phyloP scores from a whole-genome alignment of 2,113 vertebrate genomes.

The Tringa solitaria region DNA sequence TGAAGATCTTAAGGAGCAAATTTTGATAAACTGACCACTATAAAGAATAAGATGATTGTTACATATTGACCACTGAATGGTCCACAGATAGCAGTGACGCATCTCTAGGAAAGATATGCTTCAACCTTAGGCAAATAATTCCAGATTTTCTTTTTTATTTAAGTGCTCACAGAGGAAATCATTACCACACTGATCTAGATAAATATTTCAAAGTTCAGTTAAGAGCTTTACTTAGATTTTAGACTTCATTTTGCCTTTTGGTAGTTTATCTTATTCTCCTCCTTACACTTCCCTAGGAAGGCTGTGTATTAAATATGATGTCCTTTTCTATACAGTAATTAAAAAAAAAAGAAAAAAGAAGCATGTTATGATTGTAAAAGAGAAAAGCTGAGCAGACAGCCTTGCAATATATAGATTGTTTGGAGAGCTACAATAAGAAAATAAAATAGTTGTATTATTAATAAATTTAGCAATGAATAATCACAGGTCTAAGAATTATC shows the following conservation, averaged over 20 bases:
- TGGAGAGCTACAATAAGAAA: neutral
- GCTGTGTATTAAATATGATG: neutral
- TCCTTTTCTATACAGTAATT: neutral
- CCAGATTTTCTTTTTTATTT: neutral
- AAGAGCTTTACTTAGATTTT: neutral
- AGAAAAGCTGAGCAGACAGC: neutral
- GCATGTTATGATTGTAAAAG: accelerated
- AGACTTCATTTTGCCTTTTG: neutral
- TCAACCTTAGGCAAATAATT: neutral
- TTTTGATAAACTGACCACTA: neutral
- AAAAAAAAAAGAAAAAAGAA: neutral
- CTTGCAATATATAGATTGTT: neutral
- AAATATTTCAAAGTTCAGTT: neutral
- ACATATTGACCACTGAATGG: neutral
- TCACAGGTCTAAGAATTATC: neutral
- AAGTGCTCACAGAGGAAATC: neutral
- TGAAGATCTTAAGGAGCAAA: neutral
- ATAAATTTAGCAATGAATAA: neutral
- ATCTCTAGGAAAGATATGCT: neutral
- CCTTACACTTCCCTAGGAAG: neutral
- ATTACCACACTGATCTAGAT: neutral
- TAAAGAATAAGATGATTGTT: neutral
- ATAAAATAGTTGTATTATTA: neutral
- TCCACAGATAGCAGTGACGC: neutral
- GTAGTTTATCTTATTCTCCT: neutral